Evolutionary conservation across 2,797 vertebrate genomes (phyloP).

Genomic region (Leptatherina wallacei): DNA sequence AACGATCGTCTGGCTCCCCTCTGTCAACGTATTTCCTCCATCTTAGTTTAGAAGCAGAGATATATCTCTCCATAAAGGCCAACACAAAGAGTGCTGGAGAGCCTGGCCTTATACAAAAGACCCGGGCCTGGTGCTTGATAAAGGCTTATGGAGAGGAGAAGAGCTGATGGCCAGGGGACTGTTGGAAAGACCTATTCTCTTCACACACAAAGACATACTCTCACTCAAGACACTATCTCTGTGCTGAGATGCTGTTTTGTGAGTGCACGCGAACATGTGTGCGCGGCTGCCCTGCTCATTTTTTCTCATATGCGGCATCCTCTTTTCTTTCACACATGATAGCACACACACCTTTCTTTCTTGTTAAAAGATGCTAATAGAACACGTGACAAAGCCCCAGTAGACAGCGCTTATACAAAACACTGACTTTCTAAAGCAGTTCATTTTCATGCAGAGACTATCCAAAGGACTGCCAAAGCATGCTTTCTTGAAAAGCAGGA

Average conservation of each 20-base stretch:
- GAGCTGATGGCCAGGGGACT: conserved; percentile 65
- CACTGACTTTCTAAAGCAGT: conserved; percentile 65
- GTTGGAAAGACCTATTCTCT: conserved; percentile 76
- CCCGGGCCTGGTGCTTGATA: conserved; percentile 66
- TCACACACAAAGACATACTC: conserved; percentile 71
- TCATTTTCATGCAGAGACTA: conserved; percentile 70
- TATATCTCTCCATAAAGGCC: conserved; percentile 80
- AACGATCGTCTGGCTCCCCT: conserved; percentile 75
- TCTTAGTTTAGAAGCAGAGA: conserved; percentile 79
- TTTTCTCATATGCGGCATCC: conserved; percentile 36
- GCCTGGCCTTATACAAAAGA: conserved; percentile 72
- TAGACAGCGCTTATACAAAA: conserved; percentile 70
- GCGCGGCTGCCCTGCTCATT: conserved; percentile 26
- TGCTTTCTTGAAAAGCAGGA: conserved; percentile 52
- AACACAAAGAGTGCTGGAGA: conserved; percentile 73
- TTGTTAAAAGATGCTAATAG: conserved; percentile 77
- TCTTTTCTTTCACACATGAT: conserved; percentile 34
- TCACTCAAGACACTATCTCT: conserved; percentile 77
- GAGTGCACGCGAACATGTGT: conserved; percentile 44
- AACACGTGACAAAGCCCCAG: conserved; percentile 70
- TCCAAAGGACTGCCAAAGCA: conserved; percentile 53
- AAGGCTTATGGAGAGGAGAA: conserved; percentile 69
- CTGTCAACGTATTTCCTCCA: conserved; percentile 83
- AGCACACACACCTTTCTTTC: conserved; percentile 45
- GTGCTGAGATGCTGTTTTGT: conserved; percentile 49